A percentile compares a stretch with the other conserved stretches of the same genome.
Conservation (phyloP, 2,888 invertebrate genomes). For the Nomada fabriciana region DNA sequence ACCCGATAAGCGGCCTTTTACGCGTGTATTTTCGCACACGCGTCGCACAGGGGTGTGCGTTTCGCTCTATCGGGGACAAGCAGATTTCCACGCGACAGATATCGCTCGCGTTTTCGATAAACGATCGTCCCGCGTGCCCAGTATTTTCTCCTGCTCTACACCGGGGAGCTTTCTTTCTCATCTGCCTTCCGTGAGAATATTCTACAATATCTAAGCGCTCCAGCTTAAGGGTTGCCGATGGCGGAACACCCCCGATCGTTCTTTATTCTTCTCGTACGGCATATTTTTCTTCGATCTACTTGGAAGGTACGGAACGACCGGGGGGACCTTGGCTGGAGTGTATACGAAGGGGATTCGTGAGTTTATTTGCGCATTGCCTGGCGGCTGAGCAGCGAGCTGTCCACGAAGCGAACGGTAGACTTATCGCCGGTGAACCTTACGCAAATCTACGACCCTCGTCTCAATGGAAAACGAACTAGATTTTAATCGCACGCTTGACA, state of each 20-base stretch:
- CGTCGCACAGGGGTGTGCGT: constrained; percentile 51
- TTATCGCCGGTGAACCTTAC: constrained; percentile 67
- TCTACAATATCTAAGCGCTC: neutral
- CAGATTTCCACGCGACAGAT: constrained; percentile 49
- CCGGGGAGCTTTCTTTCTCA: constrained; percentile 22
- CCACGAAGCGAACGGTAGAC: constrained; percentile 72
- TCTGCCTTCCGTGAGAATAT: constrained; percentile 69
- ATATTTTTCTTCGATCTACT: constrained; percentile 81
- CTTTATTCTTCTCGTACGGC: constrained; percentile 65
- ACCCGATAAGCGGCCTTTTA: constrained; percentile 83
- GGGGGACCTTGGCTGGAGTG: constrained; percentile 46
- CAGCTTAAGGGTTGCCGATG: neutral
- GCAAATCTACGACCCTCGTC: constrained; percentile 39
- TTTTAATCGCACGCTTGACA: constrained; percentile 4
- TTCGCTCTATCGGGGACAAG: constrained; percentile 42
- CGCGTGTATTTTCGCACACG: constrained; percentile 78
- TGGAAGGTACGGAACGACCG: constrained; percentile 38
- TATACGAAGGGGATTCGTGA: constrained; percentile 56
- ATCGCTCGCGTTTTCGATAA: constrained; percentile 42
- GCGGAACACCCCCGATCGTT: constrained; percentile 27
- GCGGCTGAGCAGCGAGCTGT: constrained; percentile 82
- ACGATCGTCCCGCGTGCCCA: constrained; percentile 41
- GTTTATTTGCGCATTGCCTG: constrained; percentile 83
- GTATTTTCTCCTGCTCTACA: constrained; percentile 19
- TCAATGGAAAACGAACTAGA: neutral